Conservation (phyloP, 2,797 vertebrate species). For the Pachyuromys duprasi region DNA sequence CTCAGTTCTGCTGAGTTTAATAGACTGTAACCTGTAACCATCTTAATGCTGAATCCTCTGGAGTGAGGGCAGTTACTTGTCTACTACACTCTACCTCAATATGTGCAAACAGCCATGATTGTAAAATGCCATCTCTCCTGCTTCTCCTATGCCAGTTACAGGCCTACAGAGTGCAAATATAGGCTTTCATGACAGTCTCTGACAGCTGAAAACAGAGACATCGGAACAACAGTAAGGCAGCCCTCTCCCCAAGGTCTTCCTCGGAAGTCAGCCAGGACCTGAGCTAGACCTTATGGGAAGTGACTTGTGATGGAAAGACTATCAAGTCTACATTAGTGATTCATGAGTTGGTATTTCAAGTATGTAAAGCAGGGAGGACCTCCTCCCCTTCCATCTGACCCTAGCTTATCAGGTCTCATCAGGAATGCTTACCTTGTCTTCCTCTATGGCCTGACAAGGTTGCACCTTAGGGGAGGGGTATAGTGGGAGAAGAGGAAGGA, state of each 20-base stretch:
- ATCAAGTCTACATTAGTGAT: fast-evolving
- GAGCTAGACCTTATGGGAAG: fast-evolving
- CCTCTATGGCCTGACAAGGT: too few species aligned
- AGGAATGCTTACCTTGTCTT: too few species aligned
- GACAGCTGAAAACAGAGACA: not conserved
- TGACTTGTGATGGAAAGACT: not conserved
- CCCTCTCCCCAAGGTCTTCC: fast-evolving
- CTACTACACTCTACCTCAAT: not conserved
- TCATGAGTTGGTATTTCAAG: not conserved
- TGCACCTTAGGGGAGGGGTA: too few species aligned
- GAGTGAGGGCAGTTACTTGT: not conserved
- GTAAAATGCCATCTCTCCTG: not conserved
- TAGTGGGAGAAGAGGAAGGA: too few species aligned
- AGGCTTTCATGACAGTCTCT: not conserved
- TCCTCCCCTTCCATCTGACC: too few species aligned
- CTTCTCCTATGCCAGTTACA: not conserved
- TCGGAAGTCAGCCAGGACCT: fast-evolving
- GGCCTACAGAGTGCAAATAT: fast-evolving
- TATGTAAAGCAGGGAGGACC: not conserved
- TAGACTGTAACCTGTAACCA: not conserved
- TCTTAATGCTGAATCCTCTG: too few species aligned
- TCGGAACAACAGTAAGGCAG: not conserved
- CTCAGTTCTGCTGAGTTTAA: not conserved
- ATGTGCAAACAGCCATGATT: not conserved
- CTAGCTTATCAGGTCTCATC: too few species aligned